Percentiles rank a stretch among this genome's conserved stretches.
Conservation (phyloP, 2,113 vertebrate genomes). For the Rhagologus leucostigma region DNA sequence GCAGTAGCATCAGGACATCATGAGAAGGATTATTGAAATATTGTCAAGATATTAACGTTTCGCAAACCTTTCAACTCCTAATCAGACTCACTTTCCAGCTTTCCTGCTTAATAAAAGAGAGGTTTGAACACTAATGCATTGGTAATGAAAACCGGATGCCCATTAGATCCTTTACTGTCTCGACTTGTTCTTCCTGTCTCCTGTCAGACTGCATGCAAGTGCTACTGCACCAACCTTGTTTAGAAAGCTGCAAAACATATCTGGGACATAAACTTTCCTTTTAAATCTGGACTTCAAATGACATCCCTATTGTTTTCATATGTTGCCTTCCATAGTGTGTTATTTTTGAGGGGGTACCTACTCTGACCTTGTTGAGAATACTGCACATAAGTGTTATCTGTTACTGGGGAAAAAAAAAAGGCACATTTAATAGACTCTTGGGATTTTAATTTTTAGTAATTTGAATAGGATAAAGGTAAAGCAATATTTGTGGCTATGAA, state of each 20-base stretch:
- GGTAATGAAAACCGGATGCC: not conserved
- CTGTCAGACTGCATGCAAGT: not conserved
- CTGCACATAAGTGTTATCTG: not conserved
- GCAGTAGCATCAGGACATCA: not conserved
- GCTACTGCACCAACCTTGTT: not conserved
- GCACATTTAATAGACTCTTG: not conserved
- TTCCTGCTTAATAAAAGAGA: conserved; percentile 3
- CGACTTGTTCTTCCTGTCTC: not conserved
- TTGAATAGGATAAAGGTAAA: not conserved
- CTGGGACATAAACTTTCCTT: not conserved
- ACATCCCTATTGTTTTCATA: not conserved
- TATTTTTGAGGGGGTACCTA: not conserved
- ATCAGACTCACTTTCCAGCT: not conserved
- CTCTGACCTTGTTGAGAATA: conserved; percentile 1
- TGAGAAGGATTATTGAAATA: not conserved
- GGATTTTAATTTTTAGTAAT: conserved; percentile 39
- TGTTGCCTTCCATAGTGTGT: not conserved
- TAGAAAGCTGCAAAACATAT: not conserved
- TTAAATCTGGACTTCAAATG: not conserved
- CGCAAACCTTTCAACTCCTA: not conserved
- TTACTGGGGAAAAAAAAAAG: not conserved
- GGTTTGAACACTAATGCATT: not conserved
- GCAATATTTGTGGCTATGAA: not conserved
- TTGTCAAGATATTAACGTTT: not conserved
- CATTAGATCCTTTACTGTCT: not conserved